These are phyloP conservation scores for Xyliphius kryptos DNA, from an alignment of 2,113 vertebrate genomes.

Conservation along the genomic window DNA sequence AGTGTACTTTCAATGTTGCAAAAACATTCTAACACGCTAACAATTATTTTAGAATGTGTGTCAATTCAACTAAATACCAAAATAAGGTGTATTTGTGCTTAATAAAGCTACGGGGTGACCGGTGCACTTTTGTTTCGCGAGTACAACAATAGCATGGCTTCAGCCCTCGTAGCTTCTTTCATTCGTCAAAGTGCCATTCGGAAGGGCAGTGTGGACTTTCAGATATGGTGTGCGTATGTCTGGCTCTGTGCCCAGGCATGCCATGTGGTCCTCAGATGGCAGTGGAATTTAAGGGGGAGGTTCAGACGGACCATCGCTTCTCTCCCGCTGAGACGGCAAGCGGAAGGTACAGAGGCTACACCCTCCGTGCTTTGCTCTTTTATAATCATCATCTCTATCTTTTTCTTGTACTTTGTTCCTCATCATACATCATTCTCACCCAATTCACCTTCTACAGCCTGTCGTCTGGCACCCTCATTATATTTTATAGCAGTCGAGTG, in stretches of 20 bases:
- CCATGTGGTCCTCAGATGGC: conserved; percentile 79
- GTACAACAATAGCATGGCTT: background rate
- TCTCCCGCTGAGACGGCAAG: conserved; percentile 33
- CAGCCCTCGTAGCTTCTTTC: conserved; percentile 10
- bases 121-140: background rate
- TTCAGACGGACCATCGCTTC: conserved; percentile 49
- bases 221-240: conserved; percentile 40
- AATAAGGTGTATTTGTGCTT: no score
- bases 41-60: no score
- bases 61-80: no score
- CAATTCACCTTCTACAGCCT: conserved; percentile 1
- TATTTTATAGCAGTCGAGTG: background rate
- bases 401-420: conserved; percentile 14
- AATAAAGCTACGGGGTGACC: background rate
- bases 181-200: conserved; percentile 50
- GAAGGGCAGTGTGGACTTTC: conserved; percentile 61
- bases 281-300: conserved; percentile 72
- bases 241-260: conserved; percentile 76
- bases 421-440: background rate
- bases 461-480: conserved; percentile 11
- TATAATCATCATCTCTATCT: conserved; percentile 1
- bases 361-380: conserved; percentile 13
- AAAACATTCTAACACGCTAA: no score
- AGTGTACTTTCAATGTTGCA: no score
- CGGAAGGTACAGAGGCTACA: conserved; percentile 29